Evolutionary conservation across 2,797 vertebrate species (phyloP), one percentile per base, ranked within the genome.

Genomic region (Spinibarbus caldwelli): DNA sequence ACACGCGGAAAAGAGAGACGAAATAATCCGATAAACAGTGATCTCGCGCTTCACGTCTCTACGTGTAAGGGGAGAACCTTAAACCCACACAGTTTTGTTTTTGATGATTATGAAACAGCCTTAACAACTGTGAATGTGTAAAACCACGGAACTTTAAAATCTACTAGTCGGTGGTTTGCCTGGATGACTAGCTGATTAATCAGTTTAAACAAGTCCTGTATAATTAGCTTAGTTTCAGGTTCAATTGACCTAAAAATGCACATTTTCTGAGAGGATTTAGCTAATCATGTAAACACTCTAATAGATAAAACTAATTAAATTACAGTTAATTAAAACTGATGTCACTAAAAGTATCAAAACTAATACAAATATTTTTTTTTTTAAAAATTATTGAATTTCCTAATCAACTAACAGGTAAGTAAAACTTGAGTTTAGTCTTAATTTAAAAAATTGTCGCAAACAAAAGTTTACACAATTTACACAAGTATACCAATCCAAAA

Each of bases 1-100:
- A 73, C 36, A 86, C 38, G 19, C 29, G 47, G 5, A 68, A 66
- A n/a, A 41, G 36, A 76, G 57, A 68, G 59, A 14, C 57, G 31
- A 34, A 62, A 64, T 34, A 78, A 81, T 59, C n/a, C 12, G 31
- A 75, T 81, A 49, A 76, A 66, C 82, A 64, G 49, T 64, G 21
- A 64, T 59, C 34, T 79, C 38, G 3, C 10, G 9, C 36, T 45
- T 19, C 66, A 29, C 17, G 45, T 67, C 23, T 52, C 45, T 29
- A 21, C 14, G 4, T 45, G 72, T n/a, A 57, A 19, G 19, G 43
- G 62, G 41, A 68, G 78, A 52, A 52, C 57, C 29, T 26, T 26
- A 66, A 80, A 80, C 41, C 19, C 62, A 52, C 62, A 57, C 43
- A 14, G 10, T 23, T 47, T 47, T 17, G 1, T 64, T 43, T 64